Evolutionary conservation across 2,797 vertebrate species (phyloP), one percentile per base, ranked within the genome.

Genomic region (Macrochelys suwanniensis): DNA sequence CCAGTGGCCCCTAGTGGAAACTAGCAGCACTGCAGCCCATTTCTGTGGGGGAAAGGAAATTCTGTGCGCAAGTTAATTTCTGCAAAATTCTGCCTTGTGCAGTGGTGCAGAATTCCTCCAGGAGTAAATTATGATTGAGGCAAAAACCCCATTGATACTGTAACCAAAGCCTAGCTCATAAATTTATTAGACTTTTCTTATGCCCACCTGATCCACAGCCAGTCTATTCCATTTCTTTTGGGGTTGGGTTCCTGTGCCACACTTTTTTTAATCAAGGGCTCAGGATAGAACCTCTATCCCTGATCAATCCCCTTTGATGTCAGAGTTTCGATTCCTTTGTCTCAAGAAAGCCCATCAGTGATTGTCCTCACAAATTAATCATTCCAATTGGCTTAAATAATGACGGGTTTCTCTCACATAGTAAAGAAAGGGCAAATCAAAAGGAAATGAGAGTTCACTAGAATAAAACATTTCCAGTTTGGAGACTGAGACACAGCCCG

Each of bases 351-450:
- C 31, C 77, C 77, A 76, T 89, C 37, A 77, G 77, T 42, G 53
- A 81, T 47, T 77, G 77, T 47, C 59, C 80, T 82, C 54, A 74
- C 74, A 80, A 80, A 59, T 53, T 57, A 54, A 92, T 31, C 81
- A 50, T 37, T 51, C 51, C 56, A 85, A 81, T 50, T 81, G 53
- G 65, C 26, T 85, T 74, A 85, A 26, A 59, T 50, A 47, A 85
- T 37, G 61, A 45, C 31, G 53, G n/a, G 91, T 76, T 85, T 88
- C 76, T 37, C 61, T 76, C 77, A 54, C 82, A 85, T 37, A 33
- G 68, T 78, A 93, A 82, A 84, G 65, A 68, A 74, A 81, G 31
- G 54, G 68, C 54, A 82, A 89, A 93, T 82, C 81, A 78, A 85
- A 93, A 50, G 56, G 82, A 92, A 89, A 92, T 82, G 76, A 82